Base-by-base conservation (phyloP, 2,888 invertebrate genomes). In the Pollenia labialis region DNA sequence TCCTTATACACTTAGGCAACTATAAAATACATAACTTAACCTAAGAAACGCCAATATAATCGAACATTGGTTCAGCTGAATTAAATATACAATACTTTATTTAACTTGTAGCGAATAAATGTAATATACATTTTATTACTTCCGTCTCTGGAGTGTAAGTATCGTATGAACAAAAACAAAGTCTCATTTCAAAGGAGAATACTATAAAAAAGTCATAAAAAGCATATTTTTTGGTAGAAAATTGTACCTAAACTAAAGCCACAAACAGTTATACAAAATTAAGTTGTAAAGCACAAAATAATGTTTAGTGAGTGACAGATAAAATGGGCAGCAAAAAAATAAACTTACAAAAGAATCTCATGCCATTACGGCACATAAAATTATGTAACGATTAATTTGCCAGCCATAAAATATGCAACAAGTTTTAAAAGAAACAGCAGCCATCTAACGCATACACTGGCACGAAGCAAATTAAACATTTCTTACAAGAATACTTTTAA, bases 351-450 rank as follows among this genome's bases (percentile, higher is more conserved):
- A 16, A 42, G 40, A 58, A 50, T 32, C 12, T 42, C 9, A 1
- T n/a, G 23, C 12, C 7, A 48, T 9, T 48, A 58, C 23, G 42
- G 18, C 0, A 48, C 32, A 40, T 6, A 14, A 48, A 40, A 81
- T 48, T 18, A 40, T 32, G 14, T 56, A 54, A 44, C 42, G n/a
- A 62, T 81, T 64, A 10, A 32, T 64, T 81, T 72, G 11, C 4
- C 56, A 66, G 64, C 81, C 80, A 72, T 64, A 80, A 80, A 64
- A 72, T 80, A 80, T 71, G 81, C 81, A 81, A 81, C 81, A 81
- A 81, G 72, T 74, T 54, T 52, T 50, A 23, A 42, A 52, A 44
- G 32, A 48, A 58, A n/a, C 12, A 46, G 7, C 7, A 48, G 23
- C 12, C 46, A 40, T 56, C 32, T 32, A 32, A 54, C 18, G 18